Conservation (phyloP, 2,888 invertebrate species). For the Invenusta paracnida region DNA sequence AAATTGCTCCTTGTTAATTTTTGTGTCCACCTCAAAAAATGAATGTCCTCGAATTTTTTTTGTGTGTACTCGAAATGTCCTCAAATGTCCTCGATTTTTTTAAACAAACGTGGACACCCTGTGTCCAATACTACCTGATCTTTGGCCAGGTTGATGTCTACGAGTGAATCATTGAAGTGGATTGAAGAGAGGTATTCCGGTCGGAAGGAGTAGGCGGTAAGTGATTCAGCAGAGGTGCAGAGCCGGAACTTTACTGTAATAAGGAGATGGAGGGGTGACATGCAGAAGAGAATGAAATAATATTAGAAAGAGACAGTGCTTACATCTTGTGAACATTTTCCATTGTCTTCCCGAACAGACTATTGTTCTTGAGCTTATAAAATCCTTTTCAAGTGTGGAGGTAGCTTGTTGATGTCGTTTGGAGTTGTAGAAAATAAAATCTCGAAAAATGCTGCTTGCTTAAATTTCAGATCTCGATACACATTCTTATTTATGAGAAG, state of each 20-base stretch:
- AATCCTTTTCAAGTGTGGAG: neutral
- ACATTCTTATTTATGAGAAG: neutral
- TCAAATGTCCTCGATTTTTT: too few relatives aligned
- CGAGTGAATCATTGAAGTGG: too few relatives aligned
- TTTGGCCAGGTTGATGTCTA: too few relatives aligned
- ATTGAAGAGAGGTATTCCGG: too few relatives aligned
- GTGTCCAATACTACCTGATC: too few relatives aligned
- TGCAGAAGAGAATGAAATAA: neutral
- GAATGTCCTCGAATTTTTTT: too few relatives aligned
- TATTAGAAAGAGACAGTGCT: neutral
- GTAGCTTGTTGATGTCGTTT: neutral
- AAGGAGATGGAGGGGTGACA: too few relatives aligned
- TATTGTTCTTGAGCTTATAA: neutral
- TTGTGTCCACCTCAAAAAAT: too few relatives aligned
- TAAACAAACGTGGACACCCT: too few relatives aligned
- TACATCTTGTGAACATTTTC: neutral
- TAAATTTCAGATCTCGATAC: neutral
- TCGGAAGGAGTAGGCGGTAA: neutral
- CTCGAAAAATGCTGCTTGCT: neutral
- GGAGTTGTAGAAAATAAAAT: neutral
- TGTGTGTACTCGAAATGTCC: too few relatives aligned
- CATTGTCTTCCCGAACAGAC: neutral
- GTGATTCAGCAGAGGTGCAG: neutral
- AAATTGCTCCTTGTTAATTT: too few relatives aligned
- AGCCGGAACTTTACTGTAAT: neutral